Conservation (phyloP, 35 echinoderm and acorn worm species). For the Patiria miniata region DNA sequence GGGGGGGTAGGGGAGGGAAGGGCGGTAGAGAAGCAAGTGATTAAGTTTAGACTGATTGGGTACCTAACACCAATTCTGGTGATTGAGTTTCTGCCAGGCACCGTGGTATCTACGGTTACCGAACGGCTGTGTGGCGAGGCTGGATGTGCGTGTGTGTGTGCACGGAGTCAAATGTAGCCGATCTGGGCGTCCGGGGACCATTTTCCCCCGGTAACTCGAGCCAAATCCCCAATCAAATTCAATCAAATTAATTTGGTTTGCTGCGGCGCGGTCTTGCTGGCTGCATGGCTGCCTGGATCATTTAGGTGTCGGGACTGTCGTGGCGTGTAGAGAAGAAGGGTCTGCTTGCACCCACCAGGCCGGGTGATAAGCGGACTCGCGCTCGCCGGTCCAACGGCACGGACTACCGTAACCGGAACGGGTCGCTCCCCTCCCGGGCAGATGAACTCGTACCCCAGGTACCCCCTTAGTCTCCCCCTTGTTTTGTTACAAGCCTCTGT, state of each 20-base stretch:
- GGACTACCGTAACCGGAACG: slow-evolving; percentile 18
- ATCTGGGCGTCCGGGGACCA: neutral
- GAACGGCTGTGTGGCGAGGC: neutral
- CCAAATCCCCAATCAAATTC: slow-evolving; percentile 33
- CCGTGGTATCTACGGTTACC: slow-evolving; percentile 15
- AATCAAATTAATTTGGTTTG: slow-evolving; percentile 33
- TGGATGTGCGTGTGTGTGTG: neutral
- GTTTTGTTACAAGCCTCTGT: neutral
- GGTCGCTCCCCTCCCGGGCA: slow-evolving; percentile 27
- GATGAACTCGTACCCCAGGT: neutral
- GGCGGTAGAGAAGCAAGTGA: too few species aligned
- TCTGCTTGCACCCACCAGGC: neutral
- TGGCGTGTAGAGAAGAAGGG: neutral
- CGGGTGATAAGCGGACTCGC: neutral
- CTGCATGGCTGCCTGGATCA: slow-evolving; percentile 16
- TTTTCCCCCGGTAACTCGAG: slow-evolving; percentile 17
- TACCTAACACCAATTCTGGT: too few species aligned
- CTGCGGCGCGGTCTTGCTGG: neutral
- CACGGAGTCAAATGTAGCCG: slow-evolving; percentile 11
- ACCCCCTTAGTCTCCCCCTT: neutral
- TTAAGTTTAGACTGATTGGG: too few species aligned
- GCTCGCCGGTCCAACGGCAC: slow-evolving; percentile 19
- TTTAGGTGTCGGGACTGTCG: slow-evolving; percentile 8
- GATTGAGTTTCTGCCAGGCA: neutral
- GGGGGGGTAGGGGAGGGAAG: too few species aligned